phyloP scores from a whole-genome alignment of 2,797 vertebrate species.

The Diplodus puntazzo region DNA sequence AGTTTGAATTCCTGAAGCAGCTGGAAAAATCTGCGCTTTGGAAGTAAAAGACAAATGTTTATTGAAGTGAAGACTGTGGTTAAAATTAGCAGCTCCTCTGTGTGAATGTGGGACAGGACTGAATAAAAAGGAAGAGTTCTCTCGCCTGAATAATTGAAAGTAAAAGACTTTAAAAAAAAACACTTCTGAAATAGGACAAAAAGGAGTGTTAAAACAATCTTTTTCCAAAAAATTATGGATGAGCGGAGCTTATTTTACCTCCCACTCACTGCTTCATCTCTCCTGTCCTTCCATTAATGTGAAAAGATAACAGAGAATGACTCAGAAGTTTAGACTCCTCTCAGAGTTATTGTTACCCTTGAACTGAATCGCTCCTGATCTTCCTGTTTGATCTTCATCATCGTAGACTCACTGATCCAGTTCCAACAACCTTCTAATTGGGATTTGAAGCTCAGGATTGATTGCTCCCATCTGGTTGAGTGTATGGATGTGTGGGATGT shows the following conservation, averaged over 20 bases:
- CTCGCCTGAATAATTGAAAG: slow-evolving; percentile 18
- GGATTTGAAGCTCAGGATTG: slow-evolving; percentile 42
- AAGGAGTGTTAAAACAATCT: neutral
- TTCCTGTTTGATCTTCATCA: slow-evolving; percentile 36
- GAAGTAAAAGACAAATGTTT: neutral
- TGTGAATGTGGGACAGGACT: slow-evolving; percentile 35
- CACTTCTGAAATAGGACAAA: slow-evolving; percentile 6
- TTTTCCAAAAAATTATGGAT: slow-evolving; percentile 20
- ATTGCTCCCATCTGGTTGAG: slow-evolving; percentile 19
- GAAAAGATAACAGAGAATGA: slow-evolving; percentile 27
- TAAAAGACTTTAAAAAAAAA: slow-evolving; percentile 6
- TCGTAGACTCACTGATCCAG: slow-evolving; percentile 24
- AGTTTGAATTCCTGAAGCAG: neutral
- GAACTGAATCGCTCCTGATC: slow-evolving; percentile 30
- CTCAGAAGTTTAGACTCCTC: slow-evolving; percentile 13
- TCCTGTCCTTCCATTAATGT: slow-evolving; percentile 9
- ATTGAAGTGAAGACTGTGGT: slow-evolving; percentile 9
- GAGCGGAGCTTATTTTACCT: slow-evolving; percentile 26
- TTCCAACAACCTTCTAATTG: slow-evolving; percentile 39
- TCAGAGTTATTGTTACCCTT: neutral
- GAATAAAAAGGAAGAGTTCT: slow-evolving; percentile 20
- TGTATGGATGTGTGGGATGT: slow-evolving; percentile 23
- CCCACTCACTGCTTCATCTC: slow-evolving; percentile 3
- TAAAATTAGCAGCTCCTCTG: slow-evolving; percentile 40
- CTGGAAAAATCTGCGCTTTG: slow-evolving; percentile 5